Evolutionary conservation across 2,888 invertebrate genomes (phyloP).

Genomic region (Agonopterix arenella): DNA sequence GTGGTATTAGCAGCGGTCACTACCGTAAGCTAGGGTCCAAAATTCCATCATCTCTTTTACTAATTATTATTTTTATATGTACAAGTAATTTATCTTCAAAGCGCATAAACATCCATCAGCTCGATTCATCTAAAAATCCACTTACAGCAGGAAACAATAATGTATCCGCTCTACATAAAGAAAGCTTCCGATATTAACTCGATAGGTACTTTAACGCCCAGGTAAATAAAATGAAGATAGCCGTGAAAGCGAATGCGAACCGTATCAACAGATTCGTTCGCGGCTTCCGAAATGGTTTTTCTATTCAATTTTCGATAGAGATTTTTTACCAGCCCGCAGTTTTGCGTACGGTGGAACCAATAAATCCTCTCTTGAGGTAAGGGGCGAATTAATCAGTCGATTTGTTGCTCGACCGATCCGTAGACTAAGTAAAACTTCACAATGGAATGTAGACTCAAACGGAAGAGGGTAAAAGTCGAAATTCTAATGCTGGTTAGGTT

Average conservation of each 20-base stretch:
- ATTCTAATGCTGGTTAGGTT: conserved; percentile 22
- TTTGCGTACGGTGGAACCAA: conserved; percentile 75
- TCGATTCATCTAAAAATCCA: neutral
- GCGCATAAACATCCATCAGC: neutral
- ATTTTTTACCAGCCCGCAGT: conserved; percentile 75
- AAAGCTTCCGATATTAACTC: conserved; percentile 18
- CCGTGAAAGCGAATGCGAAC: conserved; percentile 54
- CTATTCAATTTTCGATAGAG: conserved; percentile 77
- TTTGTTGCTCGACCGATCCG: conserved; percentile 56
- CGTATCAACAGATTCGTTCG: conserved; percentile 60
- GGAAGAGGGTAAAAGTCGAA: conserved; percentile 27
- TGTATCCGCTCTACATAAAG: conserved; percentile 1
- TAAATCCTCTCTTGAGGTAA: conserved; percentile 74
- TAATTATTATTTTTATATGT: too few species aligned
- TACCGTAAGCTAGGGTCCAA: too few species aligned
- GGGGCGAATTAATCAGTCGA: conserved; percentile 74
- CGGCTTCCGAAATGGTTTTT: conserved; percentile 68
- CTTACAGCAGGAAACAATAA: conserved; percentile 1
- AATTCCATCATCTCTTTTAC: too few species aligned
- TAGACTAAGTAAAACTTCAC: conserved; percentile 23
- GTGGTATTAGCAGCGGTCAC: too few species aligned
- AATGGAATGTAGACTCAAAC: conserved; percentile 38
- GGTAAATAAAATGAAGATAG: conserved; percentile 61
- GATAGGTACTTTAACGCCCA: conserved; percentile 27
- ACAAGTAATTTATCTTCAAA: too few species aligned